Base-by-base conservation (phyloP, 2,888 invertebrate genomes). In the Cryptus viduatorius region DNA sequence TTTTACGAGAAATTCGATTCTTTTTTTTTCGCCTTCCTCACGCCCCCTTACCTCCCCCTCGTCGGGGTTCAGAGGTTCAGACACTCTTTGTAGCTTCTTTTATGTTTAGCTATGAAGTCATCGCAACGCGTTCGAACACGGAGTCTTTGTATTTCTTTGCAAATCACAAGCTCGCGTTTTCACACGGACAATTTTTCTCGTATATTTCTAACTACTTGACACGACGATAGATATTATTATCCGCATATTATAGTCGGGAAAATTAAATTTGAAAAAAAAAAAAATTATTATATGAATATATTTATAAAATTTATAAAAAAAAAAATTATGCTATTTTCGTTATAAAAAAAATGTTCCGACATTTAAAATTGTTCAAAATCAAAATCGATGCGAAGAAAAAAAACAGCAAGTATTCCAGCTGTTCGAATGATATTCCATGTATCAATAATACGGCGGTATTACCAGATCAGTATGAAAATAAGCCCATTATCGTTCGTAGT, bases 381-480 rank as follows among this genome's bases (percentile, higher is more conserved):
- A n/a, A 48, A 48, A 48, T 1, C 48, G n/a, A 14, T 48, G 48
- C 48, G 12, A 48, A 12, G n/a, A 1, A 3, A 48, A 48, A 12
- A 48, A 48, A 48, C 3, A 10, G 48, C 12, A 14, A n/a, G 14
- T 48, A 14, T 10, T 14, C 48, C 12, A 14, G 12, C n/a, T 48
- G 48, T 48, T n/a, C 48, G 48, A 48, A 48, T 48, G 14, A 48
- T 48, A 48, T 48, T 48, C n/a, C 0, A 2, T 48, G 48, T 12
- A 37, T 8, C 10, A 24, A 56, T 61, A 64, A 44, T 31, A 42
- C 46, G 14, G 53, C 46, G 4, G 72, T 64, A 80, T 84, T 77
- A 80, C 12, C 53, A 68, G 77, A 76, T 72, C 42, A 84, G 46
- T 50, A 46, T 67, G 83, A 72, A 80, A 84, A 80, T 83, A 84